A percentile compares a stretch with the other conserved stretches of the same genome.
Conservation (phyloP, 30 jellyfish, hydroid and myxozoan genomes). For the Sanderia malayensis region DNA sequence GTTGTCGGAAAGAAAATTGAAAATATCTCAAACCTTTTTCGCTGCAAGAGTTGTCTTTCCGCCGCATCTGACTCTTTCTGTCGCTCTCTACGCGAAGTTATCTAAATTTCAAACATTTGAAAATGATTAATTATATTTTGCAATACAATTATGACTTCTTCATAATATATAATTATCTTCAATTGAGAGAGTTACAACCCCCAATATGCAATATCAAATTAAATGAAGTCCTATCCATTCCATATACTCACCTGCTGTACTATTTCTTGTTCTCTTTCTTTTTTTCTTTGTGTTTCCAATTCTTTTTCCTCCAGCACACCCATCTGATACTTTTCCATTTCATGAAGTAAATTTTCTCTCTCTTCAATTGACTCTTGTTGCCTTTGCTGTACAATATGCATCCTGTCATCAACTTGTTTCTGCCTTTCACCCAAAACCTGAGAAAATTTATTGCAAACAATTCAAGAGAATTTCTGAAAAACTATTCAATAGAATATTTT, state of each 20-base stretch:
- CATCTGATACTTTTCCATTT: slow-evolving; percentile 63
- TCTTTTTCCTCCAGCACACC: slow-evolving; percentile 38
- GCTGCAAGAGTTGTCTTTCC: slow-evolving; percentile 37
- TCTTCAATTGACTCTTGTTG: slow-evolving; percentile 74
- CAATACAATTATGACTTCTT: no score
- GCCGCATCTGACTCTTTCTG: slow-evolving; percentile 38
- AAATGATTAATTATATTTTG: not conserved
- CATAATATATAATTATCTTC: no score
- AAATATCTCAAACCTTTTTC: slow-evolving; percentile 50
- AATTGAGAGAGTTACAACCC: no score
- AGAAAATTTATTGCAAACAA: not conserved
- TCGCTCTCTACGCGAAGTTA: slow-evolving; percentile 60
- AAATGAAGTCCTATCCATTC: not conserved
- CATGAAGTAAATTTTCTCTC: slow-evolving; percentile 58
- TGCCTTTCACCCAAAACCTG: slow-evolving; percentile 79
- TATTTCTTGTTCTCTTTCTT: slow-evolving; percentile 64
- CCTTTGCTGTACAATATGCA: slow-evolving; percentile 48
- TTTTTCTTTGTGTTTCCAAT: slow-evolving; percentile 36
- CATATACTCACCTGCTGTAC: slow-evolving; percentile 45
- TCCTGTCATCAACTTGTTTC: slow-evolving; percentile 63
- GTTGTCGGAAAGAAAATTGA: no score
- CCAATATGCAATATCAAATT: no score
- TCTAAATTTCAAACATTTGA: not conserved
- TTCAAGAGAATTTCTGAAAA: no score
- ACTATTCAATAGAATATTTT: no score